Evolutionary conservation across 2,888 invertebrate species (phyloP).

Genomic region (Teleiodes luculella): DNA sequence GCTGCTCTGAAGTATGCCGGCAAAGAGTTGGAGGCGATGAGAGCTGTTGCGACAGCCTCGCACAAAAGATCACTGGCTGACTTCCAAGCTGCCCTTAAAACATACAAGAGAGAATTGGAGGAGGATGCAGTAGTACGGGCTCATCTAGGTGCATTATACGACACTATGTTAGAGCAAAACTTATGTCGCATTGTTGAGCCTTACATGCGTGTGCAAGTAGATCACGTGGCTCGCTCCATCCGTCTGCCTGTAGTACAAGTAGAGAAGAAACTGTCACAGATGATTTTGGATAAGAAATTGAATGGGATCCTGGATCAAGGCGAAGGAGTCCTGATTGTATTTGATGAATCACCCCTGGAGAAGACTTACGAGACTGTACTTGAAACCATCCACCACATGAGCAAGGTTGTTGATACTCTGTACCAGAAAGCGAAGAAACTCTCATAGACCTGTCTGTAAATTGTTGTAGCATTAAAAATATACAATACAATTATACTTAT

Average conservation of each 20-base stretch:
- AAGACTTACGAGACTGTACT: constrained; percentile 98
- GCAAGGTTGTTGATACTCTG: constrained; percentile 99
- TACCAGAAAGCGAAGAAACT: constrained; percentile 99
- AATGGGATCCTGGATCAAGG: constrained; percentile 99
- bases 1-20: constrained; percentile 97
- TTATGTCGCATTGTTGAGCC: constrained; percentile 99
- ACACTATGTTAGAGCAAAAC: constrained; percentile 99
- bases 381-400: constrained; percentile 99
- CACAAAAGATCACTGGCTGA: constrained; percentile 98
- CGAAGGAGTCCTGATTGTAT: constrained; percentile 97
- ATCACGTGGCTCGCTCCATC: constrained; percentile 94
- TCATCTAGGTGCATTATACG: constrained; percentile 97
- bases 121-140: constrained; percentile 98
- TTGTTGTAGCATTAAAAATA: constrained; percentile 71
- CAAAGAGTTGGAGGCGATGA: constrained; percentile 98
- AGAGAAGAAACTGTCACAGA: constrained; percentile 99
- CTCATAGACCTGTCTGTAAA: constrained; percentile 81
- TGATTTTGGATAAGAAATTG: constrained; percentile 99
- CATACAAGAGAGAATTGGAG: constrained; percentile 92
- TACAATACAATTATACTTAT: constrained; percentile 50
- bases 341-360: constrained; percentile 95
- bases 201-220: constrained; percentile 96
- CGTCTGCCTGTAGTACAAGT: constrained; percentile 93
- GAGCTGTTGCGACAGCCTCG: constrained; percentile 96
- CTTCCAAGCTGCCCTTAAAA: constrained; percentile 93